Evolutionary conservation across 2,888 invertebrate genomes (phyloP).

Genomic region (Agrochola macilenta): DNA sequence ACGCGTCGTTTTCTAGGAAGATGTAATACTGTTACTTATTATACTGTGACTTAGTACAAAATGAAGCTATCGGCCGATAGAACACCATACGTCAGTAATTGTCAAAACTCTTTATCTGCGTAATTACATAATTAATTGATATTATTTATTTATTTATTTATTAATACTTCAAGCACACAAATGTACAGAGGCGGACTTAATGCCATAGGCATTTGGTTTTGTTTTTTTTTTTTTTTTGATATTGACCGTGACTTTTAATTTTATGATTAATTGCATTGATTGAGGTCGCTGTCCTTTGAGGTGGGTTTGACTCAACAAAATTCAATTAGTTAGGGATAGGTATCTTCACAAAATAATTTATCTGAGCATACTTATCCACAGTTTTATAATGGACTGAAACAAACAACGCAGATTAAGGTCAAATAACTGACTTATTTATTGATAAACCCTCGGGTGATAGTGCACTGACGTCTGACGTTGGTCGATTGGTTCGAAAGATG

Average conservation of each 20-base stretch:
- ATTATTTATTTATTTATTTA: no score
- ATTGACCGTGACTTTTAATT: slow-evolving; percentile 12
- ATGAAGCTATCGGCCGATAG: not conserved
- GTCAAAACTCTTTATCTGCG: slow-evolving; percentile 19
- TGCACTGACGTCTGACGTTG: slow-evolving; percentile 25
- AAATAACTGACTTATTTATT: slow-evolving; percentile 25
- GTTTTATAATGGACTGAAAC: slow-evolving; percentile 15
- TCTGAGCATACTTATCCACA: slow-evolving; percentile 1
- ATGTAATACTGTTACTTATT: no score
- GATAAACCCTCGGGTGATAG: slow-evolving; percentile 39
- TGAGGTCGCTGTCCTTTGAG: not conserved
- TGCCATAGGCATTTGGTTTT: no score
- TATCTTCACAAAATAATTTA: not conserved
- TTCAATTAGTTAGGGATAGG: not conserved
- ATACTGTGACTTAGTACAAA: no score
- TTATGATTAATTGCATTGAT: slow-evolving; percentile 1
- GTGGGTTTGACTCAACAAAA: not conserved
- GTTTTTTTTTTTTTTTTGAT: no score
- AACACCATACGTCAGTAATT: not conserved
- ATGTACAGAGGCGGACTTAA: no score
- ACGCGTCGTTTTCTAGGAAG: no score
- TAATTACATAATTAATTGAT: no score
- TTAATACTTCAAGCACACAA: no score
- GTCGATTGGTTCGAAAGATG: slow-evolving; percentile 3
- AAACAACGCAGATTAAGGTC: slow-evolving; percentile 40